Percentiles rank a stretch among this genome's conserved stretches.
Evolutionary conservation across 2,113 vertebrate species (phyloP).

Genomic region (Lucifuga dentata): DNA sequence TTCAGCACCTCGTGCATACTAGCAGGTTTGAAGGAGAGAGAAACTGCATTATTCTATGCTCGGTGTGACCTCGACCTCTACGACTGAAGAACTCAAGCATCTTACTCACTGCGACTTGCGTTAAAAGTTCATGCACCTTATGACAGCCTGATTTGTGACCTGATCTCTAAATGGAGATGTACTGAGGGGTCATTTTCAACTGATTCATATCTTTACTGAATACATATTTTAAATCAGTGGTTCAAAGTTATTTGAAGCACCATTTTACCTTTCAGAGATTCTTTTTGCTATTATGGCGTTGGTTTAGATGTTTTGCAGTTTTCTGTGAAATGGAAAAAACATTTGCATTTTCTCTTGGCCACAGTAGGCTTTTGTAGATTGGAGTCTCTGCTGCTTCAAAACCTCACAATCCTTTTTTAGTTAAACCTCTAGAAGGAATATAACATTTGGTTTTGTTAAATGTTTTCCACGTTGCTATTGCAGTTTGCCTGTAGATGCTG

Average conservation of each 20-base stretch:
- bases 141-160: slow-evolving; percentile 22
- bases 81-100: slow-evolving; percentile 3
- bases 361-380: slow-evolving; percentile 8
- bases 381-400: neutral
- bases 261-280: neutral
- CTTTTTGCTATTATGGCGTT: slow-evolving; percentile 14
- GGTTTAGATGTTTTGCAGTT: neutral
- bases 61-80: neutral
- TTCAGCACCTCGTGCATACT: neutral
- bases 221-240: slow-evolving; percentile 13
- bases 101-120: slow-evolving; percentile 2
- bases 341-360: slow-evolving; percentile 22
- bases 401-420: neutral
- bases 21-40: neutral
- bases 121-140: slow-evolving; percentile 64
- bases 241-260: slow-evolving; percentile 7
- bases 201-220: slow-evolving; percentile 14
- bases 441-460: slow-evolving; percentile 1
- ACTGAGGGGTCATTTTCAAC: neutral
- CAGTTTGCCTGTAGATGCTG: slow-evolving; percentile 56
- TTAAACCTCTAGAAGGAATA: slow-evolving; percentile 1
- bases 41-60: neutral
- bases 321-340: slow-evolving; percentile 18
- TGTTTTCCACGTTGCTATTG: slow-evolving; percentile 13
- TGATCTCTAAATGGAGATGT: neutral